Percentiles rank a stretch among this genome's conserved stretches.
phyloP scores from a whole-genome alignment of 2,888 invertebrate species.

The Embidobia sp. region DNA sequence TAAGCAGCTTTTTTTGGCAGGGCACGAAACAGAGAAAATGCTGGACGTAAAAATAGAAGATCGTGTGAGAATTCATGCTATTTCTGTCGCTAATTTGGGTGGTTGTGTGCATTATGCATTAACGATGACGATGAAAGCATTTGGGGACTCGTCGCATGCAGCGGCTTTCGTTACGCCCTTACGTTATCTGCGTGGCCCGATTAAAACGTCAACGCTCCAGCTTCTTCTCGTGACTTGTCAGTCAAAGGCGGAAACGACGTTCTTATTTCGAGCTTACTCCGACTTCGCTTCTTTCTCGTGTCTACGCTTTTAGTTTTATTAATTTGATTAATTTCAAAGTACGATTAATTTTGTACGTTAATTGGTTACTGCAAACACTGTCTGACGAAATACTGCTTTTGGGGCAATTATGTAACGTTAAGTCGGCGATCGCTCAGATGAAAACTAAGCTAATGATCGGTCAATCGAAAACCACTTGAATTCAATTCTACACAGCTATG shows the following conservation, averaged over 20 bases:
- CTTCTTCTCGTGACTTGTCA: slow-evolving; percentile 30
- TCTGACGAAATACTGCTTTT: slow-evolving; percentile 14
- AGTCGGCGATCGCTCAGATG: slow-evolving; percentile 1
- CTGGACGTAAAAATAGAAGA: slow-evolving; percentile 59
- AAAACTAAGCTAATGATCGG: slow-evolving; percentile 28
- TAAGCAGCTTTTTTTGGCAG: slow-evolving; percentile 58
- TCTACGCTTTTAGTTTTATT: too few species aligned
- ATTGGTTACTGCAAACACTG: too few species aligned
- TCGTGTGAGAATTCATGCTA: slow-evolving; percentile 64
- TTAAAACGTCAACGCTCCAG: slow-evolving; percentile 47
- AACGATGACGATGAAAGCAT: slow-evolving; percentile 55
- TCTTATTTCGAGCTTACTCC: not conserved
- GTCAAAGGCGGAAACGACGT: slow-evolving; percentile 39
- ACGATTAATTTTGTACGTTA: too few species aligned
- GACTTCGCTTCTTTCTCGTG: too few species aligned
- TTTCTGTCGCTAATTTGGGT: slow-evolving; percentile 61
- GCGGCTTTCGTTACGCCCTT: slow-evolving; percentile 48
- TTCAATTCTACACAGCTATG: slow-evolving; percentile 20
- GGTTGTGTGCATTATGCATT: slow-evolving; percentile 58
- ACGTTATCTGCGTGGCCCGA: slow-evolving; percentile 48
- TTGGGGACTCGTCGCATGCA: slow-evolving; percentile 45
- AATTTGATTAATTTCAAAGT: too few species aligned
- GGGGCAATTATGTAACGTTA: slow-evolving; percentile 23
- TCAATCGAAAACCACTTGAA: slow-evolving; percentile 8
- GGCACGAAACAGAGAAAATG: slow-evolving; percentile 52